Base-by-base conservation (phyloP, 1,140 invertebrate genomes). In the Babylonia areolata region DNA sequence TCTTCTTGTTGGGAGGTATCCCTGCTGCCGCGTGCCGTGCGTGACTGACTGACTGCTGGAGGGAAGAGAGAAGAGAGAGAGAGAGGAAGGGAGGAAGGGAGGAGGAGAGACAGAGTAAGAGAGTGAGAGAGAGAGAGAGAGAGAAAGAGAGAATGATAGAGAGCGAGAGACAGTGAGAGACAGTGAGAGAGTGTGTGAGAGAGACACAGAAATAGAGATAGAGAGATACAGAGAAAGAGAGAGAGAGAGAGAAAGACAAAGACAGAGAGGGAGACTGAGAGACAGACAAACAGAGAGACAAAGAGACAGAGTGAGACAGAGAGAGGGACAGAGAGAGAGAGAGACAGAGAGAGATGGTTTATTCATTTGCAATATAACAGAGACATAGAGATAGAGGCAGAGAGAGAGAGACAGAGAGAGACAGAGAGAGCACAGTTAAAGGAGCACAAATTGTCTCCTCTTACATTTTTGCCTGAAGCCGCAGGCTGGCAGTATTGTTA, bases 271-370 rank as follows among this genome's bases (percentile, higher is more conserved):
- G n/a, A n/a, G n/a, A n/a, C n/a, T n/a, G n/a, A 78, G 75, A 78
- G 75, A 78, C n/a, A 78, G 75, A 78, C 20, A 78, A 31, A 78
- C n/a, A 78, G 75, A 78, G 75, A 35, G 75, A 78, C 11, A 35
- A n/a, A 78, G 40, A 35, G 75, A 78, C 11, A 78, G 75, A 37
- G 75, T 33, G 40, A 39, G 40, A 78, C n/a, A 78, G 40, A 42
- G 35, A 78, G 75, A 78, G 75, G 33, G 75, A 78, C 11, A 35
- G 75, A 78, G 40, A 35, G 75, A 42, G 75, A 78, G 40, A 39
- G 40, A 78, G 75, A 78, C 20, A 42, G 35, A 78, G 75, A 78
- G 75, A 78, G 3, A 33, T 6, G 40, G 23, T n/a, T n/a, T n/a
- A n/a, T n/a, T n/a, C n/a, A n/a, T n/a, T n/a, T n/a, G n/a, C n/a